Base-by-base conservation (phyloP, 2,888 invertebrate species). In the Germaria angustata region DNA sequence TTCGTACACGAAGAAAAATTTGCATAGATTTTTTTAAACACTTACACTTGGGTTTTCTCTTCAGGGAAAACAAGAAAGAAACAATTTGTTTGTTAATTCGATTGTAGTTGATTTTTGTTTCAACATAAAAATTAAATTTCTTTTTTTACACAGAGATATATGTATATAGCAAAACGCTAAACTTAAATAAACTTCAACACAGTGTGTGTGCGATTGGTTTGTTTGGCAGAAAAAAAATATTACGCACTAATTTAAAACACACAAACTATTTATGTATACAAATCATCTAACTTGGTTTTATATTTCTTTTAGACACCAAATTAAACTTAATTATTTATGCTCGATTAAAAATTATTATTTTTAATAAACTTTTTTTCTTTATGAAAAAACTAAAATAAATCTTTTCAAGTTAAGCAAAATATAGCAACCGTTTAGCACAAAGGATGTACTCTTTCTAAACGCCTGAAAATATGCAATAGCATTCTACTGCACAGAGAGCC, bases 361-460 rank as follows among this genome's bases (percentile, higher is more conserved):
- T 69, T 84, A 46, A 61, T 75, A 57, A 63, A 65, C 51, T 77
- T 66, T 63, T 57, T 17, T 41, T 59, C 28, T 28, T 59, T 53
- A 61, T 28, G 22, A 34, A 32, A 22, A 22, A 22, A 41, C 8
- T n/a, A 61, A 51, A 61, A 32, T 39, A 24, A 59, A 61, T 53
- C 66, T 46, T 55, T 20, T 72, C 20, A 22, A 63, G 41, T 55
- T 46, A 68, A 78, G 72, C 80, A 84, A 80, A 84, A 66, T 84
- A 86, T 69, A 84, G 77, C 85, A 84, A 84, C 85, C 86, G 84
- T 72, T 84, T 84, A 81, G 84, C 84, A 85, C 88, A 87, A 90
- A 89, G 89, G 89, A 89, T 88, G 86, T 87, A 89, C 89, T 88
- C 90, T 89, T 87, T 90, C 89, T 89, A 85, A 84, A 80, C 53